Evolutionary conservation across 2,113 vertebrate species (phyloP), one percentile per base, ranked within the genome.

Genomic region (Calonectris borealis): DNA sequence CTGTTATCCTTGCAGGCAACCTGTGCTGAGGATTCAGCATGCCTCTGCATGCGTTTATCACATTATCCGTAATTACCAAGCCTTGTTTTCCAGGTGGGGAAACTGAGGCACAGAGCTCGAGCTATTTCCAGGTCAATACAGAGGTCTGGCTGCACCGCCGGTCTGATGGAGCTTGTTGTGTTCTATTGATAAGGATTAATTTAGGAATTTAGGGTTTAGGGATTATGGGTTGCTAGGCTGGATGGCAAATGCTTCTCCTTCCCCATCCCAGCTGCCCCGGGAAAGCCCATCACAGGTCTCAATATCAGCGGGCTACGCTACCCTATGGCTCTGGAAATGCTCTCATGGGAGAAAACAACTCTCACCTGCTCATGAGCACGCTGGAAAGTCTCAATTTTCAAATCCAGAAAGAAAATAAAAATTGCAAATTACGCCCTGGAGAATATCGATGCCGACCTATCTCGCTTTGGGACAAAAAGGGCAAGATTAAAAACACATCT

Each of bases 291-390:
- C 26, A 12, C 36, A 48, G 31, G 9, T n/a, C 42, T 54, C 38
- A n/a, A 1, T 11, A 19, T 3, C 68, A 34, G 13, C 79, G 1
- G 76, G 65, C 27, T 65, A 9, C 32, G 16, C 3, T 0, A 8
- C 24, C 15, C 16, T 16, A 3, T 1, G 7, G n/a, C 51, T 44
- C 57, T 62, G 73, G n/a, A 46, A 55, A 57, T 34, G 48, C 26
- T 65, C 5, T 69, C 27, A 24, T 7, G 46, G 38, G 34, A 48
- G 34, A 73, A 81, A 81, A 22, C 4, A 22, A 17, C 34, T 83
- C 62, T 51, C 60, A 79, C 11, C n/a, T 80, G n/a, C 52, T 64
- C 22, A 34, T 1, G 18, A 84, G 65, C 34, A 34, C 9, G 3
- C 11, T 81, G 75, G 71, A 64, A 94, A 89, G 1, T 38, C 31